A percentile compares a stretch with the other conserved stretches of the same genome.
phyloP scores from a whole-genome alignment of 2,113 vertebrate genomes.

The Micromys minutus region DNA sequence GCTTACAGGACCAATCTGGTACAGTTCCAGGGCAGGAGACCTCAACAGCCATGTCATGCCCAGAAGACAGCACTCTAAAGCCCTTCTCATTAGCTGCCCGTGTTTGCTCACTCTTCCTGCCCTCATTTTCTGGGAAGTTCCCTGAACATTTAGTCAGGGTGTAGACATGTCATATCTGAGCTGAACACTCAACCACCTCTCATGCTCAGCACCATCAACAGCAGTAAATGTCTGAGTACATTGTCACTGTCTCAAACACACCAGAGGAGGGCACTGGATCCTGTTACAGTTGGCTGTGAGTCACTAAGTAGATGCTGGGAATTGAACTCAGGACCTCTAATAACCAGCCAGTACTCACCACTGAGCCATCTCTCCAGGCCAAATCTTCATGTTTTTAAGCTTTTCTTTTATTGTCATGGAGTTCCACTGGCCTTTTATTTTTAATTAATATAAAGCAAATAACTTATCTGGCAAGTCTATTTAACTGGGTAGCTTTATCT shows the following conservation, averaged over 20 bases:
- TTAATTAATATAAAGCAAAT: neutral
- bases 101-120: neutral
- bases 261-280: too few species aligned
- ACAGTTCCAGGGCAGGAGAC: neutral
- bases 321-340: too few species aligned
- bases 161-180: neutral
- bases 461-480: neutral
- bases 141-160: neutral
- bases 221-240: neutral
- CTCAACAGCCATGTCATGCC: neutral
- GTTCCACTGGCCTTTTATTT: neutral
- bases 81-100: neutral
- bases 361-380: too few species aligned
- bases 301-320: too few species aligned
- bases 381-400: neutral
- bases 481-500: neutral
- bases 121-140: neutral
- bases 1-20: neutral
- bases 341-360: too few species aligned
- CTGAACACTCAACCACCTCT: neutral
- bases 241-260: too few species aligned
- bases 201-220: neutral
- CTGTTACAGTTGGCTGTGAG: too few species aligned
- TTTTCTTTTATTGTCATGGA: neutral
- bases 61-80: too few species aligned